Conservation (phyloP, 2,113 vertebrate genomes). For the Eulacestoma nigropectus region DNA sequence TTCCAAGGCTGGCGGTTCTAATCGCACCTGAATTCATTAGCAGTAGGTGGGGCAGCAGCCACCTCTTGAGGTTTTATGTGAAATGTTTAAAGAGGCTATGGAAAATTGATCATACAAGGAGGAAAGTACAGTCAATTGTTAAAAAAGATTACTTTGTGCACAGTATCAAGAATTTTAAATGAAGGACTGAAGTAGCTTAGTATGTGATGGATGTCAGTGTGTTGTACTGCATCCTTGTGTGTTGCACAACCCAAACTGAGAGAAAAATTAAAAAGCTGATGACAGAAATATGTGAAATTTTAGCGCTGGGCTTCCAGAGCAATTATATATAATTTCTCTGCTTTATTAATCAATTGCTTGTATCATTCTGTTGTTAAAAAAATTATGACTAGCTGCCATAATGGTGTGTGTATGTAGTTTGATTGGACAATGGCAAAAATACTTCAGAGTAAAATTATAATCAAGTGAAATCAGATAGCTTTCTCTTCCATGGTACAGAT, state of each 20-base stretch:
- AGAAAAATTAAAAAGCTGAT: neutral
- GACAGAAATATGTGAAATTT: neutral
- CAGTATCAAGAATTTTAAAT: neutral
- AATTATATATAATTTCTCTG: neutral
- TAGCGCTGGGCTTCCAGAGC: neutral
- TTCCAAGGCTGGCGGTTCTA: neutral
- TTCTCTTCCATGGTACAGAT: neutral
- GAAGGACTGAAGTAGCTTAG: neutral
- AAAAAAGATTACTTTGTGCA: neutral
- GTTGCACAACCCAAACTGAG: neutral
- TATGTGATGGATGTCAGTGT: neutral
- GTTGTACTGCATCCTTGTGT: neutral
- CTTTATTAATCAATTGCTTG: neutral
- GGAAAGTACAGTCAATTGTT: neutral
- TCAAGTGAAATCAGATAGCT: neutral
- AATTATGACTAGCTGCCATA: neutral
- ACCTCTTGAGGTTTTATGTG: neutral
- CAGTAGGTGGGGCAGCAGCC: neutral
- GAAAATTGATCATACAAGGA: neutral
- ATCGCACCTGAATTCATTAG: neutral
- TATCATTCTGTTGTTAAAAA: neutral
- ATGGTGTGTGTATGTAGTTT: neutral
- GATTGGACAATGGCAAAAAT: neutral
- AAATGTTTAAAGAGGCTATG: neutral
- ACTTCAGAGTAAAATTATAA: neutral